Percentiles rank a stretch among this genome's conserved stretches.
These are phyloP conservation scores for Diloba caeruleocephala DNA, from an alignment of 2,888 invertebrate species.

Conservation along the genomic window DNA sequence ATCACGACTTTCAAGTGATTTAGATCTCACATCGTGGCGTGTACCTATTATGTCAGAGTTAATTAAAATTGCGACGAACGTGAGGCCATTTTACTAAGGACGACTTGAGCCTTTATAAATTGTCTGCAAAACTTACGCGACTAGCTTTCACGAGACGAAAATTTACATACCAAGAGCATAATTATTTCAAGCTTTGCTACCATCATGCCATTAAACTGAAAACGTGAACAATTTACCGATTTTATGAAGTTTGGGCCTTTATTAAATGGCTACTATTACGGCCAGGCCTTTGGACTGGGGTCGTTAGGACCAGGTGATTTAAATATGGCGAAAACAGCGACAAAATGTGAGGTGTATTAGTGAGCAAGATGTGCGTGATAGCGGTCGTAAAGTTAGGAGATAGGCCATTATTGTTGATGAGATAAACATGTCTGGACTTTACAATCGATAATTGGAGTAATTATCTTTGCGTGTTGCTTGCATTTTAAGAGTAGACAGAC, in stretches of 20 bases:
- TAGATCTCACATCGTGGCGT: conserved; percentile 1
- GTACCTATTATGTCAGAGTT: conserved; percentile 22
- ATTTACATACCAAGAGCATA: conserved; percentile 39
- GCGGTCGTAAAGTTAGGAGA: conserved; percentile 31
- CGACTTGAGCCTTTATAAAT: conserved; percentile 21
- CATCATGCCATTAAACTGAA: conserved; percentile 31
- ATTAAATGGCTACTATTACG: conserved; percentile 40
- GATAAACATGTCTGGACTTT: conserved; percentile 36
- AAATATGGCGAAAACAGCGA: conserved; percentile 41
- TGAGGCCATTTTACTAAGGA: conserved; percentile 26
- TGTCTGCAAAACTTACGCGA: conserved; percentile 25
- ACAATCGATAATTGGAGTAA: conserved; percentile 44
- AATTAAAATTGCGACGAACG: conserved; percentile 36
- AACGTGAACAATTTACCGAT: conserved; percentile 45
- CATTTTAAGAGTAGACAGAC: too few species aligned
- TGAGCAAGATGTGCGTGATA: conserved; percentile 34
- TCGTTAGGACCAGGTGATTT: conserved; percentile 45
- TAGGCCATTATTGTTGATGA: conserved; percentile 36
- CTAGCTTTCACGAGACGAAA: conserved; percentile 22
- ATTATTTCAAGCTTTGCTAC: conserved; percentile 44
- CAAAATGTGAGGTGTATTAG: conserved; percentile 41
- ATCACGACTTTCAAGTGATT: too few species aligned
- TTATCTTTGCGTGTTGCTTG: conserved; percentile 17
- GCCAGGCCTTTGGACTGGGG: conserved; percentile 8
- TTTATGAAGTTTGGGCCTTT: conserved; percentile 46